These are phyloP conservation scores for Cheumatopsyche charites DNA, from an alignment of 1,140 invertebrate genomes.

Conservation along the genomic window DNA sequence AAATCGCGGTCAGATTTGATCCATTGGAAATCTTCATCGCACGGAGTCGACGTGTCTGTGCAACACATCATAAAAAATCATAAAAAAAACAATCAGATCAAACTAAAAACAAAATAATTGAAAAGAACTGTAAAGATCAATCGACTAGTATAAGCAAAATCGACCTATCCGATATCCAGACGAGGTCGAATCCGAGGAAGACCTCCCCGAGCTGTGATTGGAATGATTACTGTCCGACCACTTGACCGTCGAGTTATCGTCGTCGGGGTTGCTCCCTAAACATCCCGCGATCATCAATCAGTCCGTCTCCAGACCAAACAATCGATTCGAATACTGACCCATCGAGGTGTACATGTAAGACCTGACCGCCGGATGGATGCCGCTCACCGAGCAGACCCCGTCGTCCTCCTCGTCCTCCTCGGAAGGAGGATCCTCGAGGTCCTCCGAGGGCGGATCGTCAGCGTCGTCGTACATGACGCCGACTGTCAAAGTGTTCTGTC, in stretches of 20 bases:
- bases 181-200: conserved; percentile 52
- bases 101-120: conserved; percentile 8
- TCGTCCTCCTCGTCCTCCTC: conserved; percentile 56
- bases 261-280: conserved; percentile 59
- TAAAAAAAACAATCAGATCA: conserved; percentile 13
- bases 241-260: conserved; percentile 53
- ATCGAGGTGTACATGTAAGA: conserved; percentile 61
- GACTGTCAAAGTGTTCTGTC: conserved; percentile 38
- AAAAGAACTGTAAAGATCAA: conserved; percentile 26
- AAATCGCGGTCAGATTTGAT: conserved; percentile 51
- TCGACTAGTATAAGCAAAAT: conserved; percentile 11
- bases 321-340: conserved; percentile 53
- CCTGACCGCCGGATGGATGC: conserved; percentile 58
- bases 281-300: conserved; percentile 28
- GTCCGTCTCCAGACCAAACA: too few species aligned
- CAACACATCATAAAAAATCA: conserved; percentile 32
- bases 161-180: conserved; percentile 51
- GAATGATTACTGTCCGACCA: conserved; percentile 53
- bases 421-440: conserved; percentile 58
- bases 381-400: conserved; percentile 49
- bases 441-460: conserved; percentile 54
- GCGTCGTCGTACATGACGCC: background rate
- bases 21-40: conserved; percentile 68
- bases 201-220: conserved; percentile 48
- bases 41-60: conserved; percentile 59